Base-by-base conservation (phyloP, 2,113 vertebrate genomes). In the Smithornis capensis region DNA sequence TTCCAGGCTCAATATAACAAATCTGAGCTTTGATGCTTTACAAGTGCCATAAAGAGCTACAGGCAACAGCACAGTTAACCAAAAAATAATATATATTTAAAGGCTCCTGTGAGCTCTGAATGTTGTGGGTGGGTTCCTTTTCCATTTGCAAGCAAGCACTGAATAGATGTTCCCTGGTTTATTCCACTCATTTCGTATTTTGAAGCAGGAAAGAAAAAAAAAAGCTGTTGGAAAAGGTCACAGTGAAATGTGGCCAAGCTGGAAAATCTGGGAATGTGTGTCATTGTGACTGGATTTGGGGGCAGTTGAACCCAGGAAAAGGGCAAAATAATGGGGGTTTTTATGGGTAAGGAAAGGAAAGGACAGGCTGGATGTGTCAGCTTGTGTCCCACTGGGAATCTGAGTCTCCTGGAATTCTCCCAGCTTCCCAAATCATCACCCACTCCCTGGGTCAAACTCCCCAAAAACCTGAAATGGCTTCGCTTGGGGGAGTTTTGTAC, bases 11-110 rank as follows among this genome's bases (percentile, higher is more conserved):
- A 35, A 62, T 89, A 52, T 79, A 85, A 83, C 74, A 90, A 88
- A 78, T 22, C 27, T 35, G 76, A 76, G 81, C 90, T 96, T 96
- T 93, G 92, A 91, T 77, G 94, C 40, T 82, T 82, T 78, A 52
- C 82, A 96, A 95, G 57, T 60, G 76, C 55, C 29, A 76, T 18
- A 71, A 38, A 94, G 53, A 82, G 85, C 92, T 95, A 91, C 82
- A 38, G 92, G 91, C 37, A 53, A 78, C 80, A 75, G 94, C 90
- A 69, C 69, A 89, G 89, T 65, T 63, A 82, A 68, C 69, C 42
- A 71, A 50, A 82, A 35, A 90, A 60, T 2, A 85, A 88, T 19
- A 6, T 49, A 62, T 78, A 83, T 67, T 86, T 85, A 21, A 60
- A 77, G 65, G 44, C 52, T 91, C 25, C 84, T 52, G 42, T 28